These are phyloP conservation scores for Phlogophora meticulosa DNA, from an alignment of 2,888 invertebrate species.

Conservation along the genomic window DNA sequence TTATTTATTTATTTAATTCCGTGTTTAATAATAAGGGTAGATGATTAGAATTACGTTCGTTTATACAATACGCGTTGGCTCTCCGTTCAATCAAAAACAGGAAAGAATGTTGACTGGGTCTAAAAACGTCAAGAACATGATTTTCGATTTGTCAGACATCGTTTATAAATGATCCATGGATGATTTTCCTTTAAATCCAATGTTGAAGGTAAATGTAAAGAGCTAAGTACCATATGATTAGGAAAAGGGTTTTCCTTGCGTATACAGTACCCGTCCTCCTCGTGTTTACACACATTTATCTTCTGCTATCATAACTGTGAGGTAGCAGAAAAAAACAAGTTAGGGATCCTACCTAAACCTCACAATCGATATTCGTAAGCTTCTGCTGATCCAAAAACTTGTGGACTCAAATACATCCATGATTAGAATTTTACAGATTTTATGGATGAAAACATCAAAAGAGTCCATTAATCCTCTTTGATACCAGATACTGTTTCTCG, in stretches of 20 bases:
- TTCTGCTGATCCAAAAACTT: slow-evolving; percentile 1
- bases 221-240: not conserved
- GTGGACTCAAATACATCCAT: slow-evolving; percentile 30
- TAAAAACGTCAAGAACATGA: not conserved
- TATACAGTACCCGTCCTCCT: slow-evolving; percentile 4
- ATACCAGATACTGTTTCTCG: slow-evolving; percentile 8
- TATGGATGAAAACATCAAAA: slow-evolving; percentile 26
- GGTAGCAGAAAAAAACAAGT: not conserved
- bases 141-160: slow-evolving; percentile 5
- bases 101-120: not conserved
- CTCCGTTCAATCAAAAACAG: not conserved
- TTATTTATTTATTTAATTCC: too few relatives aligned
- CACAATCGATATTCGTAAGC: not conserved
- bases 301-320: not conserved
- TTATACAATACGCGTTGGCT: not conserved
- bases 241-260: not conserved
- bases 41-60: not conserved
- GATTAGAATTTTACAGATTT: slow-evolving; percentile 1
- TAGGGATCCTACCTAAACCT: not conserved
- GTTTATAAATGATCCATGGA: slow-evolving; percentile 8
- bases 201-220: not conserved
- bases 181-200: not conserved
- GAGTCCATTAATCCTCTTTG: slow-evolving; percentile 33
- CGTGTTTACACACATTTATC: slow-evolving; percentile 1
- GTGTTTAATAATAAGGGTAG: too few relatives aligned